Evolutionary conservation across 2,797 vertebrate species (phyloP).

Genomic region (Sebastes dallii): DNA sequence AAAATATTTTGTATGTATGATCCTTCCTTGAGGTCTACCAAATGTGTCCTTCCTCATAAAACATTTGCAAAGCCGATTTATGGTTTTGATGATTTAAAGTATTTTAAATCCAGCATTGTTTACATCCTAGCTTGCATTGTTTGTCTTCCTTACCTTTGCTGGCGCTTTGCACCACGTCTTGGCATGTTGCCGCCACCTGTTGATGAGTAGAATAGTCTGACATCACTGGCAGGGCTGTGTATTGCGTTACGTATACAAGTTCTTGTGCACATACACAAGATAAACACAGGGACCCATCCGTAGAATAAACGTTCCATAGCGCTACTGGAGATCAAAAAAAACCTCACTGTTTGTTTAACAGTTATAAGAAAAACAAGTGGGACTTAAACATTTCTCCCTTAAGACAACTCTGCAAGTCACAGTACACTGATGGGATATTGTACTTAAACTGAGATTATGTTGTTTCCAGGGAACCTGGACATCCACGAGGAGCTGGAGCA

Average conservation of each 20-base stretch:
- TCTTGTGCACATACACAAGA: neutral
- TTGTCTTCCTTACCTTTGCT: neutral
- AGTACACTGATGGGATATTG: neutral
- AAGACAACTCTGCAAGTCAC: neutral
- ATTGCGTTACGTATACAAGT: neutral
- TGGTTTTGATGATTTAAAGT: no score
- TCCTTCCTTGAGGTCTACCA: neutral
- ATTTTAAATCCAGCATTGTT: neutral
- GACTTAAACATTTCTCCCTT: neutral
- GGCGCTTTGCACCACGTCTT: neutral
- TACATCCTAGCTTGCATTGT: neutral
- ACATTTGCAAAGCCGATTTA: no score
- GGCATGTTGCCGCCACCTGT: neutral
- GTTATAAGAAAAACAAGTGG: neutral
- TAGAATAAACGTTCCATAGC: neutral
- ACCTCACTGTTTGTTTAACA: neutral
- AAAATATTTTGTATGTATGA: neutral
- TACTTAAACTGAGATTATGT: neutral
- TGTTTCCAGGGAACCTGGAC: conserved; percentile 90
- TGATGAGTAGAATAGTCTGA: neutral
- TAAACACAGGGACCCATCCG: neutral
- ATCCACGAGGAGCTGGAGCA: conserved; percentile 93
- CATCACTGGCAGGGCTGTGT: neutral
- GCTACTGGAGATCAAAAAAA: neutral
- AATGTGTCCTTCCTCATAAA: no score